These are phyloP conservation scores for Rhabdomys pumilio DNA, from an alignment of 2,797 vertebrate genomes.

Conservation along the genomic window DNA sequence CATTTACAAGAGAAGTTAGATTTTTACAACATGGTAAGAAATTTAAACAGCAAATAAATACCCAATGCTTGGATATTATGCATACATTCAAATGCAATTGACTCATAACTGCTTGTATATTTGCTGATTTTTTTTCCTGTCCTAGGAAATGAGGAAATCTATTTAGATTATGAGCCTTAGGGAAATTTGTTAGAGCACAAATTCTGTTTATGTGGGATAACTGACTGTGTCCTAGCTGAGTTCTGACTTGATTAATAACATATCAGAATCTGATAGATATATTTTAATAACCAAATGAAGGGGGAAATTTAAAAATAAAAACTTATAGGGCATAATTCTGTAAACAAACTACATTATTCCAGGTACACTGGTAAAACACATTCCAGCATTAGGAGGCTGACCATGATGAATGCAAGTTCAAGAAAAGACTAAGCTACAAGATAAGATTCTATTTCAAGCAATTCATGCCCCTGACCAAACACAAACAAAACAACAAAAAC, in stretches of 20 bases:
- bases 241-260: conserved; percentile 35
- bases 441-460: neutral
- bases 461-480: neutral
- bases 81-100: neutral
- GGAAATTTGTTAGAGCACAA: neutral
- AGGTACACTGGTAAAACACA: neutral
- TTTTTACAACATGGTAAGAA: conserved; percentile 46
- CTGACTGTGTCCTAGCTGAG: neutral
- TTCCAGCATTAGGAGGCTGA: neutral
- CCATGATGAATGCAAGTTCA: neutral
- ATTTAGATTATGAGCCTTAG: neutral
- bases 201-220: conserved; percentile 28
- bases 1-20: conserved; percentile 27
- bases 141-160: neutral
- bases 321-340: neutral
- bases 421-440: too few species aligned
- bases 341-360: neutral
- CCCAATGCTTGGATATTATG: neutral
- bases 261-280: neutral
- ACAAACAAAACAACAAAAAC: neutral
- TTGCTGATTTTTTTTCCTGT: neutral
- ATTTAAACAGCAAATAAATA: conserved; percentile 2
- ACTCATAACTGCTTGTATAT: conserved; percentile 25
- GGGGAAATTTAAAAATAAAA: conserved; percentile 56
- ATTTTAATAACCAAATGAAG: neutral